A percentile compares a stretch with the other conserved stretches of the same genome.
Conservation (phyloP, 2,113 vertebrate genomes). For the Uria lomvia region DNA sequence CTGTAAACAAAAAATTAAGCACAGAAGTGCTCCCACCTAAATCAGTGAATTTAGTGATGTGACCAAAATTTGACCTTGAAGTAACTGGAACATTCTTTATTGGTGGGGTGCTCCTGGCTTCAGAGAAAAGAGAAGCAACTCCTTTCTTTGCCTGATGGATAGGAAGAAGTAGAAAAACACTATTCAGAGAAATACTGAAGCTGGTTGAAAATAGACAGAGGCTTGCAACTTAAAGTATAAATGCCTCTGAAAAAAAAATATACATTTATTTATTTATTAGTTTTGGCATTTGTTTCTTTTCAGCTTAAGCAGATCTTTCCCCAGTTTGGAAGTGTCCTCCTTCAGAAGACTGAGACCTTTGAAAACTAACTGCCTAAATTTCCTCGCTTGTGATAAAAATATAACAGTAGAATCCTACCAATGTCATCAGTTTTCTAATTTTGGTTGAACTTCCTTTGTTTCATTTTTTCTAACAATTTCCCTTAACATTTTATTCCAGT, state of each 20-base stretch:
- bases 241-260: neutral
- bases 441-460: neutral
- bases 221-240: neutral
- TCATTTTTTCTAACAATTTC: neutral
- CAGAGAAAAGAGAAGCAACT: neutral
- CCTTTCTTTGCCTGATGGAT: neutral
- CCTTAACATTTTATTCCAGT: constrained; percentile 17
- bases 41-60: neutral
- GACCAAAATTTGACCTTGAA: neutral
- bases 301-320: neutral
- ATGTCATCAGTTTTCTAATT: neutral
- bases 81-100: neutral
- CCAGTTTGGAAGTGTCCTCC: neutral
- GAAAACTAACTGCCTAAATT: neutral
- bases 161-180: neutral
- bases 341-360: neutral
- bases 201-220: neutral
- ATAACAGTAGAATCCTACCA: neutral
- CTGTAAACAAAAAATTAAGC: neutral
- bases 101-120: neutral
- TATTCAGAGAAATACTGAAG: neutral
- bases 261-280: neutral
- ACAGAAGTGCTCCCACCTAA: neutral
- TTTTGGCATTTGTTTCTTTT: neutral
- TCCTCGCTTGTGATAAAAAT: neutral